Conservation (phyloP, 2,113 vertebrate species). For the Cebidichthys violaceus region DNA sequence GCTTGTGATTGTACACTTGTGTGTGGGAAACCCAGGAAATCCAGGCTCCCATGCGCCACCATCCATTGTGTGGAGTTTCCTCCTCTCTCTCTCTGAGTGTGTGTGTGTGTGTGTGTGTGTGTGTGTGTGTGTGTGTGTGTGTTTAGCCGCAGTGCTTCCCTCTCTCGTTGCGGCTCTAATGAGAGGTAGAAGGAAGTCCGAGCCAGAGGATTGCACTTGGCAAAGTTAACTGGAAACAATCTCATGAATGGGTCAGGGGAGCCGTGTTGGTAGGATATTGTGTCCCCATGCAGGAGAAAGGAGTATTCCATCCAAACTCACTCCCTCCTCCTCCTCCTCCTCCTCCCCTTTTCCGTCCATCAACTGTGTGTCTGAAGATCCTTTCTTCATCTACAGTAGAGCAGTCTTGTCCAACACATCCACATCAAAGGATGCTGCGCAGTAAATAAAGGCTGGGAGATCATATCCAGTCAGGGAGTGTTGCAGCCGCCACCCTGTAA, state of each 20-base stretch:
- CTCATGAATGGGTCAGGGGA: slow-evolving; percentile 68
- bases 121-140: slow-evolving; percentile 41
- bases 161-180: slow-evolving; percentile 71
- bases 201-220: slow-evolving; percentile 72
- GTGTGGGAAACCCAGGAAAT: slow-evolving; percentile 85
- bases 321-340: slow-evolving; percentile 1
- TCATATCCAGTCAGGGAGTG: slow-evolving; percentile 17
- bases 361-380: slow-evolving; percentile 25
- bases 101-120: too few species aligned
- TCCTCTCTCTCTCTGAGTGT: slow-evolving; percentile 64
- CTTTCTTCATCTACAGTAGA: slow-evolving; percentile 52
- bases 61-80: slow-evolving; percentile 81
- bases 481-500: slow-evolving; percentile 16
- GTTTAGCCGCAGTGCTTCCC: slow-evolving; percentile 65
- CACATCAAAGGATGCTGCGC: slow-evolving; percentile 49
- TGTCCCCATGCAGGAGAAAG: slow-evolving; percentile 43
- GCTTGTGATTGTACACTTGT: slow-evolving; percentile 75
- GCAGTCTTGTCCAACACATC: slow-evolving; percentile 57
- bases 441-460: slow-evolving; percentile 51
- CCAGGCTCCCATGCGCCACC: slow-evolving; percentile 80
- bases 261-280: slow-evolving; percentile 58
- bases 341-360: slow-evolving; percentile 21
- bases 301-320: slow-evolving; percentile 37
- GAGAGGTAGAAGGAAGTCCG: slow-evolving; percentile 71
- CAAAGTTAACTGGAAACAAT: slow-evolving; percentile 71